These are phyloP conservation scores for Dreissena rostriformis DNA, from an alignment of 1,140 invertebrate genomes.

Conservation along the genomic window DNA sequence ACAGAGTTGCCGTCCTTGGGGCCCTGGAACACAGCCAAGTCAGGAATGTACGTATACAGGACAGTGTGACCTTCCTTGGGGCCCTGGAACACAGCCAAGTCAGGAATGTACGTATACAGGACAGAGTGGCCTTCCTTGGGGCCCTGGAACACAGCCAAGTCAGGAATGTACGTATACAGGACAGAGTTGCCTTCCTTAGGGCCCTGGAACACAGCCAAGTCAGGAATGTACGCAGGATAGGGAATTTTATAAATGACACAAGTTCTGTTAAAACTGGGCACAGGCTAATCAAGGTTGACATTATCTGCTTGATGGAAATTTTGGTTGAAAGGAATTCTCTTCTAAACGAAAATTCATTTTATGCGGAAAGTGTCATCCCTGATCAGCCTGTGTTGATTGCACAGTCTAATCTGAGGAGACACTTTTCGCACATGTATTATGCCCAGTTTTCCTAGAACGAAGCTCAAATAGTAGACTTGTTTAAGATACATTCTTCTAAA, in stretches of 20 bases:
- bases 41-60: conserved; percentile 77
- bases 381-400: too few species aligned
- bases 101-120: conserved; percentile 85
- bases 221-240: conserved; percentile 71
- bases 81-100: conserved; percentile 91
- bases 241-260: background rate
- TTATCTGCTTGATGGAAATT: too few species aligned
- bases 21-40: conserved; percentile 91
- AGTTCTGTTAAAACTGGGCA: background rate
- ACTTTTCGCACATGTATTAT: too few species aligned
- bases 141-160: conserved; percentile 91
- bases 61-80: conserved; percentile 86
- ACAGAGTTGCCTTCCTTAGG: conserved; percentile 87
- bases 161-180: conserved; percentile 83
- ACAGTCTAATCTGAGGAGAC: too few species aligned
- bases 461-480: too few species aligned
- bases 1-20: conserved; percentile 87
- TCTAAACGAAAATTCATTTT: too few species aligned
- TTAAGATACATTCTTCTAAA: too few species aligned
- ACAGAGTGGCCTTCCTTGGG: conserved; percentile 87
- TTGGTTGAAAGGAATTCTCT: too few species aligned
- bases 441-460: too few species aligned
- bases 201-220: conserved; percentile 91
- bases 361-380: too few species aligned
- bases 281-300: too few species aligned